Conservation (phyloP, 1,140 invertebrate species). For the Propsilocerus akamusi region DNA sequence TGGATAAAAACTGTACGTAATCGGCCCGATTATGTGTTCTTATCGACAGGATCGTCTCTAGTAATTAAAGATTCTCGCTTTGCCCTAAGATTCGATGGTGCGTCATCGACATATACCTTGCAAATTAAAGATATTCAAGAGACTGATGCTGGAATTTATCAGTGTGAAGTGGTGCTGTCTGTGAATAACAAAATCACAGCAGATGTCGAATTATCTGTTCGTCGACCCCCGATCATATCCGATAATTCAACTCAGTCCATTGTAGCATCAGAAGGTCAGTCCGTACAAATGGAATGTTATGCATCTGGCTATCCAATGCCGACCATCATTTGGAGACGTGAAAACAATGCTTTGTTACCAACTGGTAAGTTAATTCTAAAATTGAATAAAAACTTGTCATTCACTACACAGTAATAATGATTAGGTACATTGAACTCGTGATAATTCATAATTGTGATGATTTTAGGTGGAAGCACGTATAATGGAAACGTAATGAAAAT, state of each 20-base stretch:
- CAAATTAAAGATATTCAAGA: constrained; percentile 93
- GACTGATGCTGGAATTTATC: constrained; percentile 74
- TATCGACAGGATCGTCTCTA: constrained; percentile 61
- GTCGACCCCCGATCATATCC: constrained; percentile 73
- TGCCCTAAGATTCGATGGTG: constrained; percentile 57
- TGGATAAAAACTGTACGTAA: constrained; percentile 50
- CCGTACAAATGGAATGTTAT: constrained; percentile 70
- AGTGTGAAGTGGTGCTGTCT: constrained; percentile 69
- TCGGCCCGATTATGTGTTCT: constrained; percentile 15
- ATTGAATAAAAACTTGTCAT: constrained; percentile 23
- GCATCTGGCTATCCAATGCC: constrained; percentile 66
- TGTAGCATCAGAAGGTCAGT: constrained; percentile 62
- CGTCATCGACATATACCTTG: constrained; percentile 59
- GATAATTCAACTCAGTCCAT: constrained; percentile 80
- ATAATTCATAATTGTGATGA: background rate
- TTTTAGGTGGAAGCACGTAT: constrained; percentile 25
- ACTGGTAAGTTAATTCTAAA: constrained; percentile 60
- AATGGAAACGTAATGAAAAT: constrained; percentile 77
- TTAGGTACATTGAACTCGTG: background rate
- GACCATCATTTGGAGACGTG: constrained; percentile 74
- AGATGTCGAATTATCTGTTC: constrained; percentile 64
- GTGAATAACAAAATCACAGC: constrained; percentile 60
- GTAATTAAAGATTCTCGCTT: constrained; percentile 77
- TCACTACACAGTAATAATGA: background rate
- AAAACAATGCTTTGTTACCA: constrained; percentile 82